A percentile compares a stretch with the other conserved stretches of the same genome.
phyloP scores from a whole-genome alignment of 1,140 invertebrate genomes.

The Diachasma alloeum region DNA sequence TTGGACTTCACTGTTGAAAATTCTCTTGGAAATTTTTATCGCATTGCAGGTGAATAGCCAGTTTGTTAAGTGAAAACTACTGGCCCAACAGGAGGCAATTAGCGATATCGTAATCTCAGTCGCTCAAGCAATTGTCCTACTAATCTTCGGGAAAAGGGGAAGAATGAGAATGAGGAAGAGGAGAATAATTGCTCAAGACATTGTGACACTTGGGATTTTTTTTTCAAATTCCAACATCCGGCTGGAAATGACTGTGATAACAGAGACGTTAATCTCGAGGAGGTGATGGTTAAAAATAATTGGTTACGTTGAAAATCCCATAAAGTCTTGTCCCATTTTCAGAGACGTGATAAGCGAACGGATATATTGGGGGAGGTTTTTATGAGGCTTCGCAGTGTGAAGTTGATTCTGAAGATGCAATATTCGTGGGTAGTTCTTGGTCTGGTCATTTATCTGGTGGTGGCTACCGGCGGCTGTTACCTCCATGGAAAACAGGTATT shows the following conservation, averaged over 20 bases:
- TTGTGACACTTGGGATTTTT: not conserved
- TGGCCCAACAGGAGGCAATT: constrained; percentile 3
- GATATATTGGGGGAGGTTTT: not conserved
- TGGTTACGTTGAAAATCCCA: not conserved
- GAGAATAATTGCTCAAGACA: not conserved
- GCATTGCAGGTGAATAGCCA: constrained; percentile 27
- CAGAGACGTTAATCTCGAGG: not conserved
- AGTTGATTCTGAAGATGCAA: not conserved
- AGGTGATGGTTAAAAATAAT: not conserved
- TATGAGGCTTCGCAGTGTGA: not conserved
- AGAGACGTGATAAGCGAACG: not conserved
- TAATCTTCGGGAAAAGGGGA: not conserved
- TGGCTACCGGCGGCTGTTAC: not conserved
- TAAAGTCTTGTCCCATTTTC: not conserved
- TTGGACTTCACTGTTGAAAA: too few species aligned
- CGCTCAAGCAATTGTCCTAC: not conserved
- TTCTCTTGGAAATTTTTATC: too few species aligned
- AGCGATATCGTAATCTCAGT: constrained; percentile 21
- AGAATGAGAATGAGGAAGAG: not conserved
- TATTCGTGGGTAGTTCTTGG: not conserved
- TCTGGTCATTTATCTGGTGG: not conserved
- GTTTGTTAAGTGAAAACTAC: constrained; percentile 8
- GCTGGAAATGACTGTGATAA: not conserved
- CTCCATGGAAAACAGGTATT: not conserved
- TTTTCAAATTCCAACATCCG: not conserved